A percentile compares a stretch with the other conserved stretches of the same genome.
phyloP scores from a whole-genome alignment of 64 coral and sea anemone species.

The Pocillopora verrucosa region DNA sequence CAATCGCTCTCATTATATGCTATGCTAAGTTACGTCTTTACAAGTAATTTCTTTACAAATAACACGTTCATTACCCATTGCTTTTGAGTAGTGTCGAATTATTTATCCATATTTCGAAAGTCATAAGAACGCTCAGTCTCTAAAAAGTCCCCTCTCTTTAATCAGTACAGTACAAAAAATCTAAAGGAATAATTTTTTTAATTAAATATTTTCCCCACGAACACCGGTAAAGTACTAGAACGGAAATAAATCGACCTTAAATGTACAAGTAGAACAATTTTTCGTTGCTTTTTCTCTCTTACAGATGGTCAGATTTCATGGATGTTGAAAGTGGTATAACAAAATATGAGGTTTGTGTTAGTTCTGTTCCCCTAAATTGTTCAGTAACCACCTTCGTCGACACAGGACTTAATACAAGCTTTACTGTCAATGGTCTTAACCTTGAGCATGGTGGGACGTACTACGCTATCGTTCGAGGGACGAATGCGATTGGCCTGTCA shows the following conservation, averaged over 20 bases:
- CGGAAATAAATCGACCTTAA: neutral
- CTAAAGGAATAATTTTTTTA: neutral
- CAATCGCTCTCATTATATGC: too few relatives aligned
- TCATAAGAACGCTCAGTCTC: too few relatives aligned
- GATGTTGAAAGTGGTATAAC: slow-evolving; percentile 61
- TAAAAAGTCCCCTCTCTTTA: neutral
- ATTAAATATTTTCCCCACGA: neutral
- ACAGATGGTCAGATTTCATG: slow-evolving; percentile 66
- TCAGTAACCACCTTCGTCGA: neutral
- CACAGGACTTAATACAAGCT: slow-evolving; percentile 51
- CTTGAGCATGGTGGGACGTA: slow-evolving; percentile 54
- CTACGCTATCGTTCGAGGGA: slow-evolving; percentile 54
- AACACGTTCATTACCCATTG: too few relatives aligned
- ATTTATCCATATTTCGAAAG: too few relatives aligned
- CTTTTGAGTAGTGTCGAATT: too few relatives aligned
- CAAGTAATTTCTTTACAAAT: too few relatives aligned
- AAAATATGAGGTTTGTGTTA: slow-evolving; percentile 66
- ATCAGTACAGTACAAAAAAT: neutral
- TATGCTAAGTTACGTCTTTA: too few relatives aligned
- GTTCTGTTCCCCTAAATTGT: slow-evolving; percentile 29
- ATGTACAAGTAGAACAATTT: neutral
- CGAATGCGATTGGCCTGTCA: slow-evolving; percentile 58
- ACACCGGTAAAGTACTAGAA: neutral
- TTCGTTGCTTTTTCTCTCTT: neutral
- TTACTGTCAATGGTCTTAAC: slow-evolving; percentile 44